These are phyloP conservation scores for Prinia subflava DNA, from an alignment of 2,113 vertebrate species.

Conservation along the genomic window DNA sequence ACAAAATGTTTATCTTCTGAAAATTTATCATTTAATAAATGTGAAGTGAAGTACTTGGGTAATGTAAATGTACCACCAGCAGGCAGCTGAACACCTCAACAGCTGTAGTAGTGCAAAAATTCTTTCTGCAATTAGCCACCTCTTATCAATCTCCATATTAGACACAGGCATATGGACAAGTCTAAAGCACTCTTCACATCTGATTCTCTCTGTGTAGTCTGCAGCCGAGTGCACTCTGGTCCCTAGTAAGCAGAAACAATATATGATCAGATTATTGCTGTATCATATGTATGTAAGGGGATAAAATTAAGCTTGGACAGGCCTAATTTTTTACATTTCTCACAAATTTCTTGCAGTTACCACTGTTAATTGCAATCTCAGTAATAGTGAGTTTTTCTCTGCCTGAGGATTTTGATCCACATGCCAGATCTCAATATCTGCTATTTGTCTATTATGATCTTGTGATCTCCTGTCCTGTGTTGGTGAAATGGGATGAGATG, in stretches of 20 bases:
- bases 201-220: neutral
- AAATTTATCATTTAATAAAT: neutral
- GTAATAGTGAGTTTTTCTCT: neutral
- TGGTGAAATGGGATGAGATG: neutral
- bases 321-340: neutral
- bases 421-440: neutral
- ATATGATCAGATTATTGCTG: neutral
- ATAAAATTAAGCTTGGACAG: neutral
- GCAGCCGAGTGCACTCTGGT: neutral
- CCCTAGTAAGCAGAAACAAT: neutral
- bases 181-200: neutral
- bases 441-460: accelerated
- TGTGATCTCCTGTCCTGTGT: neutral
- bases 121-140: neutral
- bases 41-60: neutral
- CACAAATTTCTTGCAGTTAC: neutral
- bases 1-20: neutral
- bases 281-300: neutral
- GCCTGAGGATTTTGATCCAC: neutral
- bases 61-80: neutral
- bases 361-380: neutral
- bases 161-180: neutral
- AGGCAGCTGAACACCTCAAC: neutral
- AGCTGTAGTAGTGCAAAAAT: neutral
- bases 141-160: neutral